Base-by-base conservation (phyloP, 2,888 invertebrate genomes). In the Rhagonycha fulva region DNA sequence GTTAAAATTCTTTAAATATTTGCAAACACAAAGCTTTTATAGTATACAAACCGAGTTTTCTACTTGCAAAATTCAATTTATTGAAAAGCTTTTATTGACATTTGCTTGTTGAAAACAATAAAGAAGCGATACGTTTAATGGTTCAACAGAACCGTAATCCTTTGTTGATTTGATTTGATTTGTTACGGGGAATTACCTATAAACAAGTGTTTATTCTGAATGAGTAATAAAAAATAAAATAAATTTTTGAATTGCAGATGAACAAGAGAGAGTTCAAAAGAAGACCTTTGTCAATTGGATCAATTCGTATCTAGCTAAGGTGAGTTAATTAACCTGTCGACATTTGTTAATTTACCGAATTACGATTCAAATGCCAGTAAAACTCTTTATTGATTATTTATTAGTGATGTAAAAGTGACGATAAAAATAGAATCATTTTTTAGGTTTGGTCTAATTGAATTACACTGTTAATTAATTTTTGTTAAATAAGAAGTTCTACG, bases 201-300 rank as follows among this genome's bases (percentile, higher is more conserved):
- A 28, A 2, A 9, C 9, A 28, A 28, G 4, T 32, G 1, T 47
- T 47, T n/a, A 7, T n/a, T 26, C 26, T 26, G 4, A 7, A 26
- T 26, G 26, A 26, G 26, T 7, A 26, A 47, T n/a, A n/a, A n/a
- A 47, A 47, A 47, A 7, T 47, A 47, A 47, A 66, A 66, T 26
- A 14, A 66, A 7, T 23, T n/a, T n/a, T 81, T 84, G 88, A 87
- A 86, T 95, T 95, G 78, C 94, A 98, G 98, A 98, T 93, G 98
- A 98, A 90, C 98, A 98, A 90, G 98, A 98, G 91, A 93, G 98
- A 88, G 98, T 98, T 82, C 98, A 98, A 89, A 98, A 98, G 92
- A 98, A 98, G 89, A 98, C 98, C 81, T 98, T 98, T 89, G 97
- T 98, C 84, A 98, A 98, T 90, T 98, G 98, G 98, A 98, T 98